Base-by-base conservation (phyloP, 1,140 invertebrate species). In the Proctacanthus coquilletti region DNA sequence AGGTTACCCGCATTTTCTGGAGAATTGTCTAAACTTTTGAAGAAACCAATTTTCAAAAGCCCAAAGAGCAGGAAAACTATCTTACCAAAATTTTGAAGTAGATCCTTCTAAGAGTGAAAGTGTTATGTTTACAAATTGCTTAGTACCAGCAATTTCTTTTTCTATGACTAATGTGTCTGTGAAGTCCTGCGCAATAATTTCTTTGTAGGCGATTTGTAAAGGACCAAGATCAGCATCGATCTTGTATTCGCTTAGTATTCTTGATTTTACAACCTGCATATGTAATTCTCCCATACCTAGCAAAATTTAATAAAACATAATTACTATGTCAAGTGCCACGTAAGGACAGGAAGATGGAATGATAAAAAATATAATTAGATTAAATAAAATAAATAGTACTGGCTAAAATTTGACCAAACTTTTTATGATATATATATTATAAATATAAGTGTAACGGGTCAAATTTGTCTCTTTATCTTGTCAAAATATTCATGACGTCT, bases 231-330 rank as follows among this genome's bases (percentile, higher is more conserved):
- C 83, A 2, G 76, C 88, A 23, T 98, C 83, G 35, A 98, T 75
- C 58, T 86, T 87, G 60, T 88, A 97, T 48, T 98, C 92, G 35
- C 71, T 75, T 34, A 70, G 59, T 18, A 96, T 77, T 37, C 89
- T 66, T 46, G 93, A 83, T 49, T 84, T 84, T 21, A 98, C 83
- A 32, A 98, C 83, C 49, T 98, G 92, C 39, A 98, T 66, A 61
- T 99, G 94, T 4, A 98, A 65, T 64, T 98, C 92, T 5, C 95
- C 95, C 93, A 98, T 98, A 13, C 86, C 42, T 43, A 15, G 2
- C 21, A 18, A 4, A 39, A 39, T 27, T 13, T 4, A 71, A 41
- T 30, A 45, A 48, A 40, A 41, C 25, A 40, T 18, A 41, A 25
- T 36, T 11, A 34, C 32, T n/a, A 21, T 42, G 34, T 35, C 10